Evolutionary conservation across 1,140 invertebrate species (phyloP), one percentile per base, ranked within the genome.

Genomic region (Chlorops oryzae): DNA sequence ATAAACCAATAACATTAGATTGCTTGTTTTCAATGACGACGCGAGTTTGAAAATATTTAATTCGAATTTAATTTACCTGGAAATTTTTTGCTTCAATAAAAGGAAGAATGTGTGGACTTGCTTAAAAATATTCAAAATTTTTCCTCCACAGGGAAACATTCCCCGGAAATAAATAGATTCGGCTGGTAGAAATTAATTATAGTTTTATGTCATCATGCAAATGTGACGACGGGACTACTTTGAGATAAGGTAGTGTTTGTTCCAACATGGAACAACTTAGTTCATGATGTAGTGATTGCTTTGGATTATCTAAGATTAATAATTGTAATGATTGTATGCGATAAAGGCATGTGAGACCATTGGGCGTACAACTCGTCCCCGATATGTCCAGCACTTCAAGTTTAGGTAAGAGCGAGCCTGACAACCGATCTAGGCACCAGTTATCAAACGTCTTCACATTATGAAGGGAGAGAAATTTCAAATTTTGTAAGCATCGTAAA

Each of bases 341-440:
- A 54, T 85, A 83, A 0, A 91, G 52, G 42, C 78, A 79, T 24
- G 79, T 73, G 10, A 92, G 59, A 15, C 85, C 85, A 55, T 74
- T 73, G 48, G 81, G 77, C 3, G 84, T 82, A 22, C 90, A 69
- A 17, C 75, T 70, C 7, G 75, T 72, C 63, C 87, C 89, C 38
- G 83, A 82, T 2, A 92, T 59, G 71, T 92, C 87, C 5, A 92
- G 69, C 53, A 87, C 80, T 60, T 89, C 77, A 18, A 92, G 61
- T 13, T 70, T 74, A 13, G 79, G 66, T 41, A 62, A 67, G 51
- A 80, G 81, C n/a, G 80, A 69, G 28, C 76, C 70, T 23, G 75
- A 67, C 22, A 90, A 70, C 52, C 77, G 76, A 63, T 87, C 84
- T 42, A 92, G 53, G 51, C 78, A 82, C 85, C 87, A 92, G 63